Evolutionary conservation across 2,888 invertebrate species (phyloP), one percentile per base, ranked within the genome.

Genomic region (Drosophila mayaguana): DNA sequence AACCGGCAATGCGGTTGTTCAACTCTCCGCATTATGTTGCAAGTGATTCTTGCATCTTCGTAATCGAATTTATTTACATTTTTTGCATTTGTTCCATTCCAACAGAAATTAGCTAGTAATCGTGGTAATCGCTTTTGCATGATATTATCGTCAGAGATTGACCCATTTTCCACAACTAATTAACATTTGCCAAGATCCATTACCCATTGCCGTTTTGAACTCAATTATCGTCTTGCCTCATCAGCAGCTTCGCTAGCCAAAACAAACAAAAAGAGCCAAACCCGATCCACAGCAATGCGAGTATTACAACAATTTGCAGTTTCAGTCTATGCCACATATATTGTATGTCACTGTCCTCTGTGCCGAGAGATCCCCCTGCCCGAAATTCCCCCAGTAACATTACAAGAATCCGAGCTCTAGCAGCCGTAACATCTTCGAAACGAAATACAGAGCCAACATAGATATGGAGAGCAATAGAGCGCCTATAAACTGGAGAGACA

Each of bases 191-290:
- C 78, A 89, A 89, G 86, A 78, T 66, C 57, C 80, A 74, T 76
- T 76, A 83, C 63, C 64, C 78, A 68, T 72, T 75, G 87, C 66
- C 75, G 83, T 60, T 83, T 84, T 89, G 82, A 81, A 87, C 88
- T 88, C 87, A 90, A 86, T 89, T 90, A 89, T 89, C 81, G 68
- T 85, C 72, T 85, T 89, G 73, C 90, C 81, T 77, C 83, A 88
- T 80, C 79, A 45, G 63, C 76, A 60, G 48, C 36, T 48, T 25
- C 12, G 54, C 54, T 40, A n/a, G 40, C 40, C 38, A 63, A 63
- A 63, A 65, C 48, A 62, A 63, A 63, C 59, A 61, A 59, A 42
- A 56, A 53, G 63, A 51, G 40, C 18, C 55, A 48, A 60, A 57
- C 50, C 42, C 69, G 62, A 70, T 36, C 14, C 61, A 22, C 51